Percentiles rank a stretch among this genome's conserved stretches.
Evolutionary conservation across 2,113 vertebrate species (phyloP).

Genomic region (Callipepla californica): DNA sequence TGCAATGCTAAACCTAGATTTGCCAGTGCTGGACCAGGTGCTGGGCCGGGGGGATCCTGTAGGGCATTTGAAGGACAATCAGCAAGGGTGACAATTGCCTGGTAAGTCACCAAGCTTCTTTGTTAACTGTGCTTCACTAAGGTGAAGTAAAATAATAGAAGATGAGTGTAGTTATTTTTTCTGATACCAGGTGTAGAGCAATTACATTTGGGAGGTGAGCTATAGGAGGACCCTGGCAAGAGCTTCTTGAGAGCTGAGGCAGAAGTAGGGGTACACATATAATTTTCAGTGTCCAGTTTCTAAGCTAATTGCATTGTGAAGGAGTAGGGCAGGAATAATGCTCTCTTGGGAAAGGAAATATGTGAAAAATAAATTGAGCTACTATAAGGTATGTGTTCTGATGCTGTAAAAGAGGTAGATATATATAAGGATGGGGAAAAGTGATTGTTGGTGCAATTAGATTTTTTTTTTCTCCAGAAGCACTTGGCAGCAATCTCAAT

Average conservation of each 20-base stretch:
- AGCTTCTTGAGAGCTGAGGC: neutral
- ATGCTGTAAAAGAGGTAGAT: neutral
- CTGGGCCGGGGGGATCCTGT: neutral
- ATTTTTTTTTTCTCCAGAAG: neutral
- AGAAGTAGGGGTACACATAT: constrained; percentile 3
- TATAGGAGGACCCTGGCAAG: neutral
- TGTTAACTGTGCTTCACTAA: neutral
- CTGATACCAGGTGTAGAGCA: neutral
- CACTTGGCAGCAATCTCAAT: neutral
- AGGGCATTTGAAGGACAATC: neutral
- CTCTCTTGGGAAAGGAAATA: constrained; percentile 16
- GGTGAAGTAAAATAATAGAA: neutral
- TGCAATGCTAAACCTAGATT: neutral
- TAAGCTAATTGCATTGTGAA: constrained; percentile 4
- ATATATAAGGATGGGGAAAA: neutral
- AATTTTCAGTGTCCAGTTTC: neutral
- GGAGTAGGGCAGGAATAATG: neutral
- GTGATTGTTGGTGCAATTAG: neutral
- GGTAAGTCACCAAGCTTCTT: neutral
- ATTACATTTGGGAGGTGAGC: neutral
- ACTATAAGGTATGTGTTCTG: neutral
- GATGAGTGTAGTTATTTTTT: neutral
- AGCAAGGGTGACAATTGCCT: neutral
- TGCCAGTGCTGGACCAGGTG: neutral
- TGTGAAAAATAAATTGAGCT: constrained; percentile 32